Base-by-base conservation (phyloP, 2,888 invertebrate species). In the Osedax frankpressi region DNA sequence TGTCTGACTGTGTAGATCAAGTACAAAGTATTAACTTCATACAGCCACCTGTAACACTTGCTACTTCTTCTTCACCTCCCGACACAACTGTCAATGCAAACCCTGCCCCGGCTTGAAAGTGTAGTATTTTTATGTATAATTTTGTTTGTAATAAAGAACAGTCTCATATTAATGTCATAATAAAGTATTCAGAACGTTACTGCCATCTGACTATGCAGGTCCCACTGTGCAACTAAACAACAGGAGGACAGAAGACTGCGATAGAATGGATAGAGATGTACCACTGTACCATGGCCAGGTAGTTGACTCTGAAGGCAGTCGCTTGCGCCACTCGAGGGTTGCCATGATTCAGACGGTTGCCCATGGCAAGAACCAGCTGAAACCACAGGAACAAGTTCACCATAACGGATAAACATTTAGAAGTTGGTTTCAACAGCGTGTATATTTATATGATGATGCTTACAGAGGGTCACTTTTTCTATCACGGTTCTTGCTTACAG, bases 261-360 rank as follows among this genome's bases (percentile, higher is more conserved):
- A 62, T 62, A 6, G 63, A 6, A 62, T 62, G 6, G 2, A 62
- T 62, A 62, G 26, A 62, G 63, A 62, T 11, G 14, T 25, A 2
- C 14, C n/a, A 59, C 70, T 72, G 60, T 75, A 82, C 83, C 81
- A 82, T 82, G 24, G 80, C 78, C 2, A 84, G 78, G 76, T 82
- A 83, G 67, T 79, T 77, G 68, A 84, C 81, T 73, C 80, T 79
- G 77, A 84, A 83, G 11, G 82, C 84, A 26, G 81, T 78, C 2
- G 84, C 84, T 67, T 80, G 79, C 2, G 82, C 83, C 2, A 83
- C 80, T 65, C 83, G 76, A 24, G 78, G 75, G 74, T 83, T 81
- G 2, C 84, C 84, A 74, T 82, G 80, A 78, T 84, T 84, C 81
- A 84, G 79, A 77, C 81, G 80, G 77, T 84, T 84, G 28, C 84